A percentile compares a stretch with the other conserved stretches of the same genome.
Evolutionary conservation across 2,113 vertebrate species (phyloP).

Genomic region (Phoxinus phoxinus): DNA sequence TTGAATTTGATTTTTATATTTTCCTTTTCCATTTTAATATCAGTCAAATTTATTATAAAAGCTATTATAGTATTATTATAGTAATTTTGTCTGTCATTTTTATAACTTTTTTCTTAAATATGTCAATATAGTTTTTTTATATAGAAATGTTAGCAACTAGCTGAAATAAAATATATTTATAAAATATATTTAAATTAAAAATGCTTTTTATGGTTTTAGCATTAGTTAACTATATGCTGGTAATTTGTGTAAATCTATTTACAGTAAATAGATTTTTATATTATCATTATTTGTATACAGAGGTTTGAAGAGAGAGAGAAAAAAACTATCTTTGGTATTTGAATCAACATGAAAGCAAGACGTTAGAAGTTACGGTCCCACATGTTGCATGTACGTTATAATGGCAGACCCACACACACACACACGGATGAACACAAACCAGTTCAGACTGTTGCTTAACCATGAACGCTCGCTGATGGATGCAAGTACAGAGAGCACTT

Average conservation of each 20-base stretch:
- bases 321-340: background rate
- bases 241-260: background rate
- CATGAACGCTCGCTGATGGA: conserved; percentile 2
- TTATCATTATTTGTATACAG: background rate
- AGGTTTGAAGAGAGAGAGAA: background rate
- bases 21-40: too few relatives aligned
- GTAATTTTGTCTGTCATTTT: too few relatives aligned
- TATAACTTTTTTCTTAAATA: too few relatives aligned
- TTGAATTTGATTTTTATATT: too few relatives aligned
- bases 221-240: background rate
- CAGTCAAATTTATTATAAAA: too few relatives aligned
- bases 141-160: too few relatives aligned
- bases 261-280: background rate
- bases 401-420: background rate
- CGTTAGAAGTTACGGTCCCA: background rate
- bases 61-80: too few relatives aligned
- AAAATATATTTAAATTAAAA: too few relatives aligned
- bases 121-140: too few relatives aligned
- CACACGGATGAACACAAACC: background rate
- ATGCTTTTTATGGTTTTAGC: too few relatives aligned
- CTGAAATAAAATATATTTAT: too few relatives aligned
- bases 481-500: conserved; percentile 31
- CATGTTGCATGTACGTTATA: conserved; percentile 3
- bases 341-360: background rate
- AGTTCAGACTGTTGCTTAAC: background rate